These are phyloP conservation scores for Euplexia lucipara DNA, from an alignment of 2,888 invertebrate species.

Conservation along the genomic window DNA sequence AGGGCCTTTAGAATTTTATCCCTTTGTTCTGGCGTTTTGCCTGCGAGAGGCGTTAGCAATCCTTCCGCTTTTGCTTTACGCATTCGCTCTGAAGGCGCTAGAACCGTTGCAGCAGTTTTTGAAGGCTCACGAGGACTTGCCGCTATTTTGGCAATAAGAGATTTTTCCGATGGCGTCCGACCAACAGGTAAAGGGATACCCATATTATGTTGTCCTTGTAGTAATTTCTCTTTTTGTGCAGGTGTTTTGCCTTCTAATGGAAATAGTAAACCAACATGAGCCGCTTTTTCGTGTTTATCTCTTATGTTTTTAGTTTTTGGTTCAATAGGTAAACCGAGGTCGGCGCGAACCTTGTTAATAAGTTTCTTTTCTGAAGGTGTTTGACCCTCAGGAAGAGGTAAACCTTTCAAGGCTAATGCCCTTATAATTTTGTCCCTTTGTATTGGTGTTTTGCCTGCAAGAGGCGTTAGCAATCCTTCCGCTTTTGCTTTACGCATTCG, in stretches of 20 bases:
- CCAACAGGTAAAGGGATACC: conserved; percentile 8
- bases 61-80: conserved; percentile 23
- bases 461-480: conserved; percentile 3
- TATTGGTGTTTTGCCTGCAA: conserved; percentile 28
- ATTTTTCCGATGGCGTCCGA: conserved; percentile 9
- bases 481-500: neutral
- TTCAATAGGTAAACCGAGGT: neutral
- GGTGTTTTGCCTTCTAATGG: conserved; percentile 12
- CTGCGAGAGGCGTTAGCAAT: conserved; percentile 30
- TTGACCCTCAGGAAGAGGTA: conserved; percentile 56
- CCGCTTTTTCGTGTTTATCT: neutral
- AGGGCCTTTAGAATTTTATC: conserved; percentile 58
- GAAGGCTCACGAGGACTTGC: neutral
- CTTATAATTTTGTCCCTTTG: conserved; percentile 35
- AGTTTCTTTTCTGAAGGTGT: conserved; percentile 59
- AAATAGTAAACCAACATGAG: neutral
- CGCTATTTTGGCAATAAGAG: neutral
- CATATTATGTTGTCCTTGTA: conserved; percentile 28
- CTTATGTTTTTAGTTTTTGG: neutral
- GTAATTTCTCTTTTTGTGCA: conserved; percentile 40
- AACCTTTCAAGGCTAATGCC: conserved; percentile 31
- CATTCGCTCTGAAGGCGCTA: neutral
- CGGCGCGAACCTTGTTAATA: neutral
- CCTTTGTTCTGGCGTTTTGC: conserved; percentile 33
- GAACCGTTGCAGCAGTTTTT: too few species aligned